Conservation (phyloP, 2,888 invertebrate genomes). For the Synanthedon formicaeformis region DNA sequence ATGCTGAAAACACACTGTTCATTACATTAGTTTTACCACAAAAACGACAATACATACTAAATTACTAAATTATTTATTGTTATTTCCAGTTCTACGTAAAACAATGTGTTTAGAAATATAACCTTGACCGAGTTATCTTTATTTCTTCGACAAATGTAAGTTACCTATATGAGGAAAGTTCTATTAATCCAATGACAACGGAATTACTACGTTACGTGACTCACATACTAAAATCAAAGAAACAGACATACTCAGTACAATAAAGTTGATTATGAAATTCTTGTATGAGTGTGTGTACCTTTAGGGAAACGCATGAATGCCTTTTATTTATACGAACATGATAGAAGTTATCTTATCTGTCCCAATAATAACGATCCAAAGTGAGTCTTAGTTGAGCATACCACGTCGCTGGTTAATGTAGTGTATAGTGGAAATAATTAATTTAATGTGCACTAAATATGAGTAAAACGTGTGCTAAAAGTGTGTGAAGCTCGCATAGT, state of each 20-base stretch:
- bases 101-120: conserved; percentile 3
- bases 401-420: conserved; percentile 15
- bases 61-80: no score
- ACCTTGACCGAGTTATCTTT: conserved; percentile 35
- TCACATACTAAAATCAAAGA: conserved; percentile 17
- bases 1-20: no score
- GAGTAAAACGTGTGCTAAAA: neutral
- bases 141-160: neutral
- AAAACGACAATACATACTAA: no score
- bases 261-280: conserved; percentile 1
- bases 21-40: no score
- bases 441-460: neutral
- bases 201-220: conserved; percentile 12
- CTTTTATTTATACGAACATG: conserved; percentile 21
- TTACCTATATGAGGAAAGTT: conserved; percentile 16
- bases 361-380: conserved; percentile 38
- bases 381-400: conserved; percentile 25
- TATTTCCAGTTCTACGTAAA: no score
- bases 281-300: conserved; percentile 9
- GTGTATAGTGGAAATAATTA: conserved; percentile 5
- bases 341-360: conserved; percentile 55
- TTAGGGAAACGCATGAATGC: conserved; percentile 20
- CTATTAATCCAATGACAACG: conserved; percentile 9
- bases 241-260: conserved; percentile 23
- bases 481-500: no score